Base-by-base conservation (phyloP, 2,888 invertebrate genomes). In the Linnaemya tessellans region DNA sequence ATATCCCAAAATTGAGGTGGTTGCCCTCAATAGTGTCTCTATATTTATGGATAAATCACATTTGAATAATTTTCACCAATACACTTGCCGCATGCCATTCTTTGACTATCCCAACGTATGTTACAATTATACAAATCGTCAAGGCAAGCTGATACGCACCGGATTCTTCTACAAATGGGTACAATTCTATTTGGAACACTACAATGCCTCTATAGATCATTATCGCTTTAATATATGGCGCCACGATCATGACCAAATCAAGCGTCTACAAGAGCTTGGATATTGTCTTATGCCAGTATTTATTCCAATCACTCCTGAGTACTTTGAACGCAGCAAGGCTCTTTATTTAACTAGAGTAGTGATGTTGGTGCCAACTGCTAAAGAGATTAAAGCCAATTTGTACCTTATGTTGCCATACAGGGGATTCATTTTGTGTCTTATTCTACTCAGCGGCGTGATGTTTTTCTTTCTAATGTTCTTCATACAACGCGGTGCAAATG, bases 101-200 rank as follows among this genome's bases (percentile, higher is more conserved):
- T 8, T 83, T 0, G 30, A 78, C 8, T 78, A 54, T 71, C 65
- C 77, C 18, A 71, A 71, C 41, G n/a, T 38, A n/a, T 78, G 77
- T 13, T 71, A 15, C n/a, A 49, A 18, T n/a, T 78, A 71, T 11
- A 83, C 49, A 51, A 67, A 83, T 51, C 71, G 58, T 7, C 22
- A 65, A 9, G 71, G 77, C 1, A 30, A 73, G 25, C 11, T 77
- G 0, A 4, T 71, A 20, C 49, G 64, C 5, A 25, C 49, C 0
- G 82, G 82, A 11, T 67, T 60, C 41, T 18, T 67, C 15, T 58
- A 83, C 3, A 78, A 78, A n/a, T 58, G 71, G 56, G 38, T 78
- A 5, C 13, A 38, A 15, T 5, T 54, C 0, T 83, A 70, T 49
- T 56, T 78, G 20, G 13, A 38, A 0, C 43, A 60, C 41, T 58